Base-by-base conservation (phyloP, 2,888 invertebrate species). In the Eumacrocentrus americanus region DNA sequence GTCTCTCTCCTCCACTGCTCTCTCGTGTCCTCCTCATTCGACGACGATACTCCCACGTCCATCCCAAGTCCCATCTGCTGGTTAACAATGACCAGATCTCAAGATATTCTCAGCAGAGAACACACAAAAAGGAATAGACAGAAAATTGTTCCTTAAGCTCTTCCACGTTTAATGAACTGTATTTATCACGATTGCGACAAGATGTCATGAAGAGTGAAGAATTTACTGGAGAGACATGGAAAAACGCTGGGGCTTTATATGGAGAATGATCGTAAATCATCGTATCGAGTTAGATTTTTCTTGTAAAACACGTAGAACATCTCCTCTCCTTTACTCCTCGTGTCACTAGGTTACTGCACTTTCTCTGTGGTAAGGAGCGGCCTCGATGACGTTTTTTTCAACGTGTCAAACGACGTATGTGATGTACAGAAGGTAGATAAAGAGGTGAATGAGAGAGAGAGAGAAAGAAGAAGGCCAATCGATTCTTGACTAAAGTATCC, bases 21-120 rank as follows among this genome's bases (percentile, higher is more conserved):
- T n/a, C n/a, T 34, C 54, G 50, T 35, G 16, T 48, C 51, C 63
- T 51, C 58, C 50, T 58, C 59, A 64, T 60, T 61, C 57, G 59
- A 61, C 60, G 25, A 52, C 34, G 42, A 59, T 46, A 56, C 59
- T 56, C 46, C 48, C 61, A 40, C 61, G 59, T 59, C 56, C 58
- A 56, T 61, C 53, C 58, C 20, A 53, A 58, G 38, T 50, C 23
- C 61, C 60, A 60, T 60, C 60, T 60, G 54, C 54, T 50, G 16
- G 47, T 22, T 48, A 53, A 54, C 53, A 60, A 48, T 60, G 54
- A 54, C 54, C 54, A 54, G 48, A 55, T 60, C 60, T 48, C 22
- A 11, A 29, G 18, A 23, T 44, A 16, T 44, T 44, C 25, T 40
- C 53, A 40, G n/a, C 40, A 6, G 22, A 23, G 14, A 50, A 16